Base-by-base conservation (phyloP, 1,140 invertebrate genomes). In the Drosophila tsacasi region DNA sequence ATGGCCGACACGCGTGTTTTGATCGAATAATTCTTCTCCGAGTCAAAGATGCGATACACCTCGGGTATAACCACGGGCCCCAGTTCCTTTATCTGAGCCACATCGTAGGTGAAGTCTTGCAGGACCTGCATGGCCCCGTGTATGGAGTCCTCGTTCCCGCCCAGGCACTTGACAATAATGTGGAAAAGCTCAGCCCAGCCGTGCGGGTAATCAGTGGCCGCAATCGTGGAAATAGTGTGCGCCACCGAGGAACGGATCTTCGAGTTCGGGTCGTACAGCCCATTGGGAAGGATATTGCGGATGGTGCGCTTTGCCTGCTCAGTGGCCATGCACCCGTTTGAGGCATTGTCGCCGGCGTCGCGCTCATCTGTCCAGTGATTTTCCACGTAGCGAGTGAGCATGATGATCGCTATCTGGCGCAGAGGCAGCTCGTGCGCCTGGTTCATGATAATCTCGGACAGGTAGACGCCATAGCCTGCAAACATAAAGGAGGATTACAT, bases 101-200 rank as follows among this genome's bases (percentile, higher is more conserved):
- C 96, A 92, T 97, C 96, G 64, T 96, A 94, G 8, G 94, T 94
- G 69, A 97, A 96, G 92, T 97, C 96, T 71, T 95, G 95, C 25
- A 97, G 92, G 25, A 97, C 96, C 90, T 96, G 94, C 96, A 97
- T 97, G 10, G 96, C 95, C 46, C 96, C 96, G 93, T 97, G 96
- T 27, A 97, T 96, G 5, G 96, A 94, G 92, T 93, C 93, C 68
- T 95, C 94, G 69, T 94, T 94, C 4, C 94, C 94, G 9, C 94
- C 94, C 35, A 95, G 92, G 81, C 94, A 96, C 59, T 94, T 94
- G 59, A 97, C 95, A 37, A 97, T 94, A 54, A 96, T 95, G 66
- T 96, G 94, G 80, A 97, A 97, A 5, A 97, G 92, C 40, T 96
- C 94, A 9, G 96, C 95, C 97, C 97, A 97, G 61, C 95, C 93